Evolutionary conservation across 2,113 vertebrate genomes (phyloP), one percentile per base, ranked within the genome.

Genomic region (Perca schrenkii): DNA sequence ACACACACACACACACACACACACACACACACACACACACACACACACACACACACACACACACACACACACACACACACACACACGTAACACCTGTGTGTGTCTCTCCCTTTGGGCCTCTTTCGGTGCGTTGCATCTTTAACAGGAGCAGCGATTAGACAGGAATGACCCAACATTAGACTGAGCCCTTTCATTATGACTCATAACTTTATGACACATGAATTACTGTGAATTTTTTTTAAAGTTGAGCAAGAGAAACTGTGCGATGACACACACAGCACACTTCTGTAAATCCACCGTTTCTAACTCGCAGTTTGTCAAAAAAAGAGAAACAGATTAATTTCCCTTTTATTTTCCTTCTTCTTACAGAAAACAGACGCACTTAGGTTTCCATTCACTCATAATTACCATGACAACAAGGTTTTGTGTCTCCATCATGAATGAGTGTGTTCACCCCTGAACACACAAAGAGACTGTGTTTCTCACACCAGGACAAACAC

Each of bases 131-230:
- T 40, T 40, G 19, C 52, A 53, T 6, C 52, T 53, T 21, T 34
- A 53, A 53, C 52, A 21, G 78, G 43, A 67, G 73, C 69, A 47
- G 52, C 14, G 63, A 83, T 86, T 85, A 86, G 57, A 82, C 63
- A 67, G 79, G 17, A 80, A 49, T 16, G 75, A 34, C 16, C 76
- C 34, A 64, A 4, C 46, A 65, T 85, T 25, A 52, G 58, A 8
- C 49, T 0, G 12, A 19, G 34, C 19, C 71, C 82, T 88, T 25
- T 86, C 77, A 82, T 87, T 82, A 83, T 80, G 73, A 88, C 82
- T 82, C 77, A 81, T 68, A 81, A 68, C 65, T 57, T 58, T 36
- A 69, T 49, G 83, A 80, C 54, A 36, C 43, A 69, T 67, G 52
- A 74, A 61, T 78, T n/a, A n/a, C n/a, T n/a, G n/a, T n/a, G n/a